These are phyloP conservation scores for Propithecus deckenii DNA, from an alignment of 2,797 vertebrate genomes.

Conservation along the genomic window DNA sequence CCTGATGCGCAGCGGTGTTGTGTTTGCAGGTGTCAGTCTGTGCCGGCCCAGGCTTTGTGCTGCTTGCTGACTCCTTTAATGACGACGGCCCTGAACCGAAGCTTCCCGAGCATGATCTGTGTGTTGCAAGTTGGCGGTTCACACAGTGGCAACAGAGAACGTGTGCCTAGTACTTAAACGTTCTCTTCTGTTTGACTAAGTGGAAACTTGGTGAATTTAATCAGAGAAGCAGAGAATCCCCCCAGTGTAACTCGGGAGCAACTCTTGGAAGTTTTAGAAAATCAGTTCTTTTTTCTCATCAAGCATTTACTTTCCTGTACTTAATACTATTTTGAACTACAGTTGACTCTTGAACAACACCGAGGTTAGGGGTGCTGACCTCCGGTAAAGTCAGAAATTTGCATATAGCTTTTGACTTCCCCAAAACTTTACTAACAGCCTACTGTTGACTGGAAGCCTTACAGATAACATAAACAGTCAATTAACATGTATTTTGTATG, in stretches of 20 bases:
- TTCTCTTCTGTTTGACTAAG: neutral
- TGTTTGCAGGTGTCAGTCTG: neutral
- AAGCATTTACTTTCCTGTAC: conserved; percentile 19
- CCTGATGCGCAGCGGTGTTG: neutral
- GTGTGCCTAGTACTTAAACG: neutral
- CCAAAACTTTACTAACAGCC: neutral
- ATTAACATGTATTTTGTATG: neutral
- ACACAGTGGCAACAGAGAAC: neutral
- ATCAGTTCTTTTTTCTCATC: neutral
- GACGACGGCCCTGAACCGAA: neutral
- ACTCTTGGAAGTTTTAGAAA: conserved; percentile 41
- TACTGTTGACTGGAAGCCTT: neutral
- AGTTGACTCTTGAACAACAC: neutral
- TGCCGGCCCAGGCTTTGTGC: neutral
- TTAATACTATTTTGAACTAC: conserved; percentile 2
- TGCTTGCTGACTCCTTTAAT: neutral
- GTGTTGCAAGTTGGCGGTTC: neutral
- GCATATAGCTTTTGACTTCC: neutral
- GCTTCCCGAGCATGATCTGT: neutral
- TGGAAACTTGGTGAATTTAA: neutral
- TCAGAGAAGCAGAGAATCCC: neutral
- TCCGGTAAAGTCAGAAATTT: neutral
- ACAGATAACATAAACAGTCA: neutral
- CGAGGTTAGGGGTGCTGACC: neutral
- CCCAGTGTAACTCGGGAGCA: neutral